Base-by-base conservation (phyloP, 2,113 vertebrate genomes). In the Hippocampus barbouri region DNA sequence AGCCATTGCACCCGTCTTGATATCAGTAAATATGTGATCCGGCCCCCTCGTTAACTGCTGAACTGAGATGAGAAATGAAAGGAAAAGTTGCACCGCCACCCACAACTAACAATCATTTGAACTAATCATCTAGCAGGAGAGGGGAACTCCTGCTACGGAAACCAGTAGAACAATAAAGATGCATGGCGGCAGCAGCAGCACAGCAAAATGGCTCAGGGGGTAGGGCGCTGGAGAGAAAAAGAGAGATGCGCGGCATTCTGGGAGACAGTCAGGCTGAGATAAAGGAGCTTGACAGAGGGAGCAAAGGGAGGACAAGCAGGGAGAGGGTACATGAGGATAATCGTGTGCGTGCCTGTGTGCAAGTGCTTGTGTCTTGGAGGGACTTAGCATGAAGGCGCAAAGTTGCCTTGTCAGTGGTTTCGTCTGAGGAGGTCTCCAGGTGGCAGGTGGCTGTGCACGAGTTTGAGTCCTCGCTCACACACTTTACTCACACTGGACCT, bases 11-110 rank as follows among this genome's bases (percentile, higher is more conserved):
- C 84, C 79, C 73, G 74, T 65, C 79, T 83, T 82, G 81, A 83
- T 85, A 87, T 74, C 86, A 82, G 75, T 80, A 88, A 87, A 85
- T 82, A 87, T 71, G 73, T 47, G 72, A 87, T 82, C 73, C 82
- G 56, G 77, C 77, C 77, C 69, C 65, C 70, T 87, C 56, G 68
- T 86, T 85, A 85, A 80, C 75, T 62, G 10, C 78, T 72, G 79
- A 83, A 83, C 78, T 69, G 54, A 80, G 73, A 83, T 83, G 71
- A 85, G 74, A 84, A 68, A 64, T 59, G 73, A 75, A 65, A 71
- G 57, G 71, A 66, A 69, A 79, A 79, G 71, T 77, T 56, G 20
- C 68, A 51, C 64, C 30, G 8, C 70, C 38, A 10, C 25, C 30
- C 23, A n/a, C 18, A 10, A 23, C 54, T 53, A 66, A 53, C 72